phyloP scores from a whole-genome alignment of 2,113 vertebrate genomes.

The Chloropsis hardwickii region DNA sequence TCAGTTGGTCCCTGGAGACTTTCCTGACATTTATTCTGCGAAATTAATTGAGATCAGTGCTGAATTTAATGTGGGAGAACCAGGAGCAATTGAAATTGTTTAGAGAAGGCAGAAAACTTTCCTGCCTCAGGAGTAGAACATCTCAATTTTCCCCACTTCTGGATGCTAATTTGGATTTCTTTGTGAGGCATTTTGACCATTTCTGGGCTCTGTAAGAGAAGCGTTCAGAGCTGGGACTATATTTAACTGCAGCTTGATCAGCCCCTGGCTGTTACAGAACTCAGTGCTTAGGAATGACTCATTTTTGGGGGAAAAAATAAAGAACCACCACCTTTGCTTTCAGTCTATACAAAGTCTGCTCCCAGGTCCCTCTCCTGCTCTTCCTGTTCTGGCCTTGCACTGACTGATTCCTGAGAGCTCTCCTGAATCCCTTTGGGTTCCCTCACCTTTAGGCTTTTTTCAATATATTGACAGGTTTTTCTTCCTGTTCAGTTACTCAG shows the following conservation, averaged over 20 bases:
- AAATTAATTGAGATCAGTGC: not conserved
- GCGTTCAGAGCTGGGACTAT: not conserved
- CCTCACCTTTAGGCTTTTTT: not conserved
- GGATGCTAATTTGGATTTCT: not conserved
- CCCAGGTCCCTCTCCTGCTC: not conserved
- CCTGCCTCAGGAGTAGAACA: not conserved
- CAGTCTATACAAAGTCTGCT: not conserved
- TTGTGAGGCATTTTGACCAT: not conserved
- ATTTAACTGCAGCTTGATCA: not conserved
- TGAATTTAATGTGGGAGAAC: not conserved
- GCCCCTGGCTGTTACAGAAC: not conserved
- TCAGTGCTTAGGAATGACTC: not conserved
- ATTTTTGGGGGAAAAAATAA: rapidly evolving
- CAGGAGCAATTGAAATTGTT: not conserved
- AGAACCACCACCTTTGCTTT: not conserved
- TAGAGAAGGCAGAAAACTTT: not conserved
- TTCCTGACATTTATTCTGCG: slow-evolving; percentile 9
- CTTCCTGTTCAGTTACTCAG: not conserved
- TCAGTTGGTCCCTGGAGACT: not conserved
- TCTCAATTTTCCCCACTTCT: not conserved
- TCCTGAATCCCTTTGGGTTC: not conserved
- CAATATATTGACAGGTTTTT: not conserved
- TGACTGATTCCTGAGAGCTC: not conserved
- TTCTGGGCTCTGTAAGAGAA: not conserved
- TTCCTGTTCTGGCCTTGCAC: not conserved